Evolutionary conservation across 1,140 invertebrate species (phyloP), one percentile per base, ranked within the genome.

Genomic region (Hylaeus anthracinus): DNA sequence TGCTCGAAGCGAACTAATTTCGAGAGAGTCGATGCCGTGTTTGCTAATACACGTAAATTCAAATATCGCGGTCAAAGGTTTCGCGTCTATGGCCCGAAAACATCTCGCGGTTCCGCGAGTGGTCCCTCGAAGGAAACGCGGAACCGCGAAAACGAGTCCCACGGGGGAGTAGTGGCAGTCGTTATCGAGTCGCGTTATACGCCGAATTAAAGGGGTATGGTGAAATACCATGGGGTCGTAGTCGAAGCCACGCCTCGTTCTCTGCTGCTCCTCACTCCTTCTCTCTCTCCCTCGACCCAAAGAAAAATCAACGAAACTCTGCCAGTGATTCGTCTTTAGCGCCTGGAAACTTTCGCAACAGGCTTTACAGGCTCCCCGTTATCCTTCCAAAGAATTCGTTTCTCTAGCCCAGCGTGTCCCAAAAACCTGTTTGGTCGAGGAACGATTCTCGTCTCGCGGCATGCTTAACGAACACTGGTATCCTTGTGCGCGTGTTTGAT

Each of bases 141-240:
- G 61, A 73, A 63, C 63, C 39, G 82, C 53, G 78, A 72, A 84
- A 81, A 85, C 67, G 45, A 43, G 37, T 79, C 83, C 72, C 82
- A 56, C 60, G 84, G 73, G 77, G 82, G 56, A 84, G 82, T 45
- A 58, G 66, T 39, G 43, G 71, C 60, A 81, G 61, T 81, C 83
- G 82, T 84, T 85, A 85, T 85, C 84, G 84, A 84, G 82, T 65
- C 56, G 82, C 82, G 82, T 85, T 85, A 85, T 84, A 84, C 77
- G 83, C 67, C 77, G 72, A 85, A 85, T 85, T 85, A 85, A 85
- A 85, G 77, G 84, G 82, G 72, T 84, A 85, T 83, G 67, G 72
- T 85, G 67, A 84, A 84, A 84, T 83, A 79, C 72, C 73, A 85
- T 85, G 84, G 84, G 84, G 84, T 85, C 84, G 84, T 65, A 77